phyloP scores from a whole-genome alignment of 2,888 invertebrate species.

The Tachina fera region DNA sequence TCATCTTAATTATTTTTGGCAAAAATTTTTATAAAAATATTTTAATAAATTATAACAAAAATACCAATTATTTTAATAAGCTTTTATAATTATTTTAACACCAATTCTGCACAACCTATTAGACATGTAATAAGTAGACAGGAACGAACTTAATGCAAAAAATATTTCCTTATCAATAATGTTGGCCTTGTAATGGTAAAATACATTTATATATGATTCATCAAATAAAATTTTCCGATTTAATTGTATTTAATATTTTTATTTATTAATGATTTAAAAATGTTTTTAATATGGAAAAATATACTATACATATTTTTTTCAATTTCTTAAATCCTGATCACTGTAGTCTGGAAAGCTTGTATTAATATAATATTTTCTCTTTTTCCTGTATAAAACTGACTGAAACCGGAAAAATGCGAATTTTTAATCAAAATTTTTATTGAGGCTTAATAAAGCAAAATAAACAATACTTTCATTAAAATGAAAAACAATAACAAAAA shows the following conservation, averaged over 20 bases:
- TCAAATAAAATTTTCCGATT: neutral
- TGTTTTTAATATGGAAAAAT: too few species aligned
- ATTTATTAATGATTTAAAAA: neutral
- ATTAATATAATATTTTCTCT: neutral
- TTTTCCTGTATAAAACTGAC: conserved; percentile 23
- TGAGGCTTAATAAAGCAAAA: neutral
- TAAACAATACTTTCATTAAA: conserved; percentile 24
- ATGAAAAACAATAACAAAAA: neutral
- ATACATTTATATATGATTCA: neutral
- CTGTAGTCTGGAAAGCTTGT: neutral
- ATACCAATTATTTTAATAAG: neutral
- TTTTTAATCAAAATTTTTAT: conserved; percentile 22
- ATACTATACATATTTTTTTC: too few species aligned
- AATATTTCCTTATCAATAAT: conserved; percentile 18
- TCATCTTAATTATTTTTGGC: too few species aligned
- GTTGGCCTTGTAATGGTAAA: neutral
- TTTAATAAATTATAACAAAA: too few species aligned
- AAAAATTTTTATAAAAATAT: too few species aligned
- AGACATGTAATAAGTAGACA: neutral
- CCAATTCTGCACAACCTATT: neutral
- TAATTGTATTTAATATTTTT: neutral
- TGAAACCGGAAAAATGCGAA: conserved; percentile 11
- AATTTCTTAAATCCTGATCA: neutral
- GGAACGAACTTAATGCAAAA: conserved; percentile 14
- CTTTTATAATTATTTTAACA: neutral